Evolutionary conservation across 2,888 invertebrate species (phyloP), one percentile per base, ranked within the genome.

Genomic region (Lepetodrilus schrolli): DNA sequence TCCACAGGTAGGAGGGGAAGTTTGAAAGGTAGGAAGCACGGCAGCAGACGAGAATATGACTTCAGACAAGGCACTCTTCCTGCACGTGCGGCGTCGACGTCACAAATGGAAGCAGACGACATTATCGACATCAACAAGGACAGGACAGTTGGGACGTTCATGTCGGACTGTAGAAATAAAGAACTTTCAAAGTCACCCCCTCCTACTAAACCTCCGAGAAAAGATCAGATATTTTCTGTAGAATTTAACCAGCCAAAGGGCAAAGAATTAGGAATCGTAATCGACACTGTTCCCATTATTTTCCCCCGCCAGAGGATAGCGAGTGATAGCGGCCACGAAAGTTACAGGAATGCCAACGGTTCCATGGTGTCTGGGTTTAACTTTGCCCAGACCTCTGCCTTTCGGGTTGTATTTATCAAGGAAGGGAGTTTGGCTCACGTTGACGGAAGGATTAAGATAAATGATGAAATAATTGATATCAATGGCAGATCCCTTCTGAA

Each of bases 381-480:
- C 17, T 30, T 37, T 4, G n/a, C 58, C 21, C 66, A 30, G 34
- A 68, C 50, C 21, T 73, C 74, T 8, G 73, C 77, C 30, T 80
- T 86, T 21, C 81, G 82, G 71, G 81, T 87, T 5, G 79, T 83
- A 13, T 73, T 76, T 49, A 81, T 87, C 47, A 78, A 76, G 26
- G 79, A 82, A 4, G 84, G 83, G 4, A 83, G 86, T 70, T 65
- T 81, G 36, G 83, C 81, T 17, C 69, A 80, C 23, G 70, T 69
- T 36, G 83, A 85, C 71, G 97, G 96, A 5, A 92, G 94, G 74
- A 92, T 97, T 66, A 94, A 95, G 89, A 94, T 95, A 86, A 96
- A 96, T 38, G 96, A 96, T 87, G 94, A 96, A 90, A 94, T 98
- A 79, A 92, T 96, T 80, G 95, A 96, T 79, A 96, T 97, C 81